phyloP scores from a whole-genome alignment of 2,113 vertebrate genomes.

The Plectropomus leopardus region DNA sequence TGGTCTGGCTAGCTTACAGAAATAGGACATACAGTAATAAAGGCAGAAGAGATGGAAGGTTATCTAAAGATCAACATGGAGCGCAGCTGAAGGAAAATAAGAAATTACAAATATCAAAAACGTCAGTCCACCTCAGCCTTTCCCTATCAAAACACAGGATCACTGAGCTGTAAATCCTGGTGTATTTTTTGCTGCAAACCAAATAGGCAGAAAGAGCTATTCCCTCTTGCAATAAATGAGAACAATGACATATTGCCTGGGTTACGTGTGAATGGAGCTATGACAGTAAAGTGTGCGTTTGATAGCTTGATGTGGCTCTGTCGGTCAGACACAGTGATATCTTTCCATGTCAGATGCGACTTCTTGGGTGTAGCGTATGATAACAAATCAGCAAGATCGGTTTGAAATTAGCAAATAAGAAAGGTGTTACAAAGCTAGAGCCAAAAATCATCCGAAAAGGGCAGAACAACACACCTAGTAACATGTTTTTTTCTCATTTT shows the following conservation, averaged over 20 bases:
- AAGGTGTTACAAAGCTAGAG: slow-evolving; percentile 14
- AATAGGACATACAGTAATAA: slow-evolving; percentile 55
- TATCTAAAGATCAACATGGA: slow-evolving; percentile 59
- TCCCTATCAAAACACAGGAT: slow-evolving; percentile 44
- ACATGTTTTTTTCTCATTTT: slow-evolving; percentile 10
- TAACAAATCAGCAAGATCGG: slow-evolving; percentile 5
- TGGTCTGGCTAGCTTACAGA: slow-evolving; percentile 43
- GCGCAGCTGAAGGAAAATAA: slow-evolving; percentile 46
- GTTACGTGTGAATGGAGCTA: slow-evolving; percentile 43
- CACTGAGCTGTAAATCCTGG: slow-evolving; percentile 58
- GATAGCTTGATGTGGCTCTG: slow-evolving; percentile 26
- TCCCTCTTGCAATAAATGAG: slow-evolving; percentile 37
- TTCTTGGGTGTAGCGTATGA: slow-evolving; percentile 5
- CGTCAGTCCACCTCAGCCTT: slow-evolving; percentile 21
- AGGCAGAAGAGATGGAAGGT: slow-evolving; percentile 51
- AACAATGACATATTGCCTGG: slow-evolving; percentile 52
- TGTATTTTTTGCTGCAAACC: slow-evolving; percentile 42
- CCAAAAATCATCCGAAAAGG: slow-evolving; percentile 12
- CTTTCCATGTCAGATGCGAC: neutral
- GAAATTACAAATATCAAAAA: slow-evolving; percentile 59
- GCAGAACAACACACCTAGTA: slow-evolving; percentile 19
- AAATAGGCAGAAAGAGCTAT: slow-evolving; percentile 44
- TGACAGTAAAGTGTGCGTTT: slow-evolving; percentile 14
- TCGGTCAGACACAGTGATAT: slow-evolving; percentile 33
- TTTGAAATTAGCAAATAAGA: slow-evolving; percentile 34